Percentiles rank a stretch among this genome's conserved stretches.
These are phyloP conservation scores for Leptodactylus fuscus DNA, from an alignment of 2,113 vertebrate species.

Conservation along the genomic window DNA sequence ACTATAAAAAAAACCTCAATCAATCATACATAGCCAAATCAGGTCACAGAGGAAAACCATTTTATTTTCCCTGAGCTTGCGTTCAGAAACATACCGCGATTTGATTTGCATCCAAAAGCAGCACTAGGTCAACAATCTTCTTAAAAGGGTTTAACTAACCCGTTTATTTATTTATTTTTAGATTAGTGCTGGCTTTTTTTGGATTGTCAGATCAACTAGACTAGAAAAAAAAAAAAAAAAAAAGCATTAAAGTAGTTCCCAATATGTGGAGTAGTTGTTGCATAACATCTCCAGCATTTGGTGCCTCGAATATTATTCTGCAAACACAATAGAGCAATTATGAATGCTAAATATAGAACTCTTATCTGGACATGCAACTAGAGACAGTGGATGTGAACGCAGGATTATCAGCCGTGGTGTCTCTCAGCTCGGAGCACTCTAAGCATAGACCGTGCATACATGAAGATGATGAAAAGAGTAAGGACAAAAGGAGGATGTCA, in stretches of 20 bases:
- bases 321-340: conserved; percentile 48
- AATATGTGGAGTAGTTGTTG: conserved; percentile 61
- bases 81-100: conserved; percentile 20
- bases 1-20: neutral
- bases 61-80: neutral
- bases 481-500: conserved; percentile 18
- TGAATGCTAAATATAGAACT: conserved; percentile 37
- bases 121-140: conserved; percentile 71
- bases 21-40: conserved; percentile 6
- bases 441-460: neutral
- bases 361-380: conserved; percentile 38
- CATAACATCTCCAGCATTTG: conserved; percentile 59
- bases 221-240: neutral
- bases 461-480: conserved; percentile 34
- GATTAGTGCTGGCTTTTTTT: conserved; percentile 66
- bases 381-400: neutral
- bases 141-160: conserved; percentile 67
- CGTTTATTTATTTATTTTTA: conserved; percentile 54
- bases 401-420: conserved; percentile 14
- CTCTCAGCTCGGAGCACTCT: neutral
- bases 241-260: conserved; percentile 63
- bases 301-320: neutral
- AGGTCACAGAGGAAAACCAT: neutral
- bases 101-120: conserved; percentile 52
- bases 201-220: conserved; percentile 65